Percentiles rank a stretch among this genome's conserved stretches.
phyloP scores from a whole-genome alignment of 2,888 invertebrate species.

The Buathra laborator region DNA sequence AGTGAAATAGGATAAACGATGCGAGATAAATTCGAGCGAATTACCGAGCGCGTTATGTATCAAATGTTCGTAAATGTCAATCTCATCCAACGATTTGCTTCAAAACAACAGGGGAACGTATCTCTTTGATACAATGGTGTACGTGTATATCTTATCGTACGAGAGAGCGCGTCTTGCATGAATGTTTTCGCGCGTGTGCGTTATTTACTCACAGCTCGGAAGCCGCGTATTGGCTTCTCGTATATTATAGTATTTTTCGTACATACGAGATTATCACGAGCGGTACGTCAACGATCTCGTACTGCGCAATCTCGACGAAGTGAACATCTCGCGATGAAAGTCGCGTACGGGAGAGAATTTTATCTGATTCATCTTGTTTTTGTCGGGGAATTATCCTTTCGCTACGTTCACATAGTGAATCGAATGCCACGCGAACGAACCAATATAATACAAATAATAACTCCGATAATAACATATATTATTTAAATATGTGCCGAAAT shows the following conservation, averaged over 20 bases:
- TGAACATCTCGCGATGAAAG: conserved; percentile 13
- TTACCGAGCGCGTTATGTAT: neutral
- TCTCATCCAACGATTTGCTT: neutral
- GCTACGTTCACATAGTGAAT: conserved; percentile 22
- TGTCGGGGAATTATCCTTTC: conserved; percentile 38
- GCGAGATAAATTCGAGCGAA: neutral
- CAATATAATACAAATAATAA: neutral
- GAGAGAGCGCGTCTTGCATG: conserved; percentile 66
- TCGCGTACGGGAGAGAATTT: neutral
- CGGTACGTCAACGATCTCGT: conserved; percentile 63
- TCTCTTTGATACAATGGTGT: conserved; percentile 9
- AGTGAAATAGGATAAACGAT: neutral
- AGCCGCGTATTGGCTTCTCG: conserved; percentile 62
- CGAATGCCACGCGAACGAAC: neutral
- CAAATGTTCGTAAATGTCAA: neutral
- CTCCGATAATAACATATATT: neutral
- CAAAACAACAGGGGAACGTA: conserved; percentile 14
- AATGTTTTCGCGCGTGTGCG: conserved; percentile 56
- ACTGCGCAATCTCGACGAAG: conserved; percentile 39
- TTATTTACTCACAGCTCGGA: conserved; percentile 71
- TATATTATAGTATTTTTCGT: conserved; percentile 72
- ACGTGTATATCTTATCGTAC: conserved; percentile 73
- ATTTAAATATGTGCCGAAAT: neutral
- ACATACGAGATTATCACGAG: conserved; percentile 72
- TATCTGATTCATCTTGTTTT: conserved; percentile 55